phyloP scores from a whole-genome alignment of 2,888 invertebrate genomes.

The Linnaemya vulpina region DNA sequence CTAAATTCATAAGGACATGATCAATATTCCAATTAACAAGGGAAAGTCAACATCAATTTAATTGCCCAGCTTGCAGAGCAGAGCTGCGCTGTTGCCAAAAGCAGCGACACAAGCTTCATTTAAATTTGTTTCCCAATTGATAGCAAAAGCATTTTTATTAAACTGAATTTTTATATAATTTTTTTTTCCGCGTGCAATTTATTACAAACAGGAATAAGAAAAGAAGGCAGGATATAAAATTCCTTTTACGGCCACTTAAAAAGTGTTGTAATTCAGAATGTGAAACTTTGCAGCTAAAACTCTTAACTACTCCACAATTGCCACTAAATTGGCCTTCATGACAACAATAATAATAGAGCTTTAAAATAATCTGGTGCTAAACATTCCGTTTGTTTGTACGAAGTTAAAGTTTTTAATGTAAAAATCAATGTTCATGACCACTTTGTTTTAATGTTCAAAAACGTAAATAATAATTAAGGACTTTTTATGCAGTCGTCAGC shows the following conservation, averaged over 20 bases:
- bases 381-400: neutral
- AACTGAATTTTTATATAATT: too few species aligned
- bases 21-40: too few species aligned
- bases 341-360: conserved; percentile 18
- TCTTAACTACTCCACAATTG: conserved; percentile 15
- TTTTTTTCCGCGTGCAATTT: too few species aligned
- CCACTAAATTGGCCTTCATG: conserved; percentile 20
- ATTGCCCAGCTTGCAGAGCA: too few species aligned
- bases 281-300: neutral
- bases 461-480: conserved; percentile 53
- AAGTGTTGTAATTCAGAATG: neutral
- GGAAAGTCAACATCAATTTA: too few species aligned
- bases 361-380: conserved; percentile 25
- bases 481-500: conserved; percentile 36
- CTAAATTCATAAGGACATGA: too few species aligned
- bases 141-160: too few species aligned
- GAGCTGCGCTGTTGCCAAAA: too few species aligned
- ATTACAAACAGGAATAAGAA: too few species aligned
- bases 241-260: neutral
- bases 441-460: conserved; percentile 37
- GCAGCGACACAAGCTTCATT: too few species aligned
- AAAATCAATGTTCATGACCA: conserved; percentile 46
- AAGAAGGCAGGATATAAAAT: too few species aligned
- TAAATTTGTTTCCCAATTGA: too few species aligned
- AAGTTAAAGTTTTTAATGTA: conserved; percentile 23